Base-by-base conservation (phyloP, 2,113 vertebrate species). In the Sus scrofa region DNA sequence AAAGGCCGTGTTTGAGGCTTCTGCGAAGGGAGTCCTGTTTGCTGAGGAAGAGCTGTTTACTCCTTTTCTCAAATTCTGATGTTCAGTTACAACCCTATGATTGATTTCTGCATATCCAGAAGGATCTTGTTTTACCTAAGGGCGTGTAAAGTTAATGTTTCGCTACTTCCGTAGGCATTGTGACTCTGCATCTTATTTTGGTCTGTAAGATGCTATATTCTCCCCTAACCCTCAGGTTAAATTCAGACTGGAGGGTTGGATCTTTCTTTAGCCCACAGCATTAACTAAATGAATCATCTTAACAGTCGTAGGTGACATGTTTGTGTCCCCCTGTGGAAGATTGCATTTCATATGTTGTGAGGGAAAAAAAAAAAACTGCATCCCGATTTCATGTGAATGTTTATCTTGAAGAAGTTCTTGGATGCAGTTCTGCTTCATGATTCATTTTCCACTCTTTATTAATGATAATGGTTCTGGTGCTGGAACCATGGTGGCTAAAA, bases 301-400 rank as follows among this genome's bases (percentile, higher is more conserved):
- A 34, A 60, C n/a, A 83, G 7, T 97, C 12, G 0, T 44, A 85
- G 78, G 30, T 3, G 22, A 67, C 85, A 87, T 85, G 93, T 96
- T 92, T 95, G 88, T 91, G 78, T 97, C 77, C 78, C 84, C 97
- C 60, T 74, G 24, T 84, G 83, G 96, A 82, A 97, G 96, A 95
- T 20, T 86, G 71, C n/a, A 68, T 96, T 86, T 92, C 82, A 62
- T 90, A 30, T 78, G 19, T 78, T 96, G 52, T 97, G 88, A 71
- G 20, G 19, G 44, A 44, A 44, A 44, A 44, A 44, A 24, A 81
- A 84, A 93, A 71, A 86, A 37, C 32, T 37, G 14, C 13, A 70
- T 85, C 70, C 81, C 86, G 62, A 94, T 96, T 93, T 71, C 86
- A 84, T 81, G 86, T 94, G 90, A 94, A 79, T 14, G 0, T 93